Evolutionary conservation across 2,888 invertebrate species (phyloP), one percentile per base, ranked within the genome.

Genomic region (Harpalus rufipes): DNA sequence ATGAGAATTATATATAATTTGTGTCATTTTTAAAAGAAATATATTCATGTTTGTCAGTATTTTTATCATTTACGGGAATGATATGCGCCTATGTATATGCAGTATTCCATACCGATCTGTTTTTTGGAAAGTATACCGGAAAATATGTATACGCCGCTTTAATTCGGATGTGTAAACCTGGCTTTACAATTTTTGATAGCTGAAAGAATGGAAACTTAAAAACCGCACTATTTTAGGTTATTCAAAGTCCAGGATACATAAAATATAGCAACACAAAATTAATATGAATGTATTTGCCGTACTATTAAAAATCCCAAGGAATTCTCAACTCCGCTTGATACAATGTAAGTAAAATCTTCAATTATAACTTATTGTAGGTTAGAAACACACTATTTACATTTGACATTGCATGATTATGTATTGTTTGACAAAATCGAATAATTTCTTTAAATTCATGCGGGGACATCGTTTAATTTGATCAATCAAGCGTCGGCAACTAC

Each of bases 281-380:
- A 84, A 61, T 58, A 85, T 85, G 85, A 85, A 79, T 32, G 79
- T 80, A 16, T 80, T 85, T 58, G 59, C 68, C 16, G 65, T 85
- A 68, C 25, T 85, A 21, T 68, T 39, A 25, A 68, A 41, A 68
- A 58, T 68, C 59, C 68, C 80, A 65, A 72, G 80, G 58, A 56
- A 51, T 32, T 68, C 80, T 6, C 80, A 65, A 18, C 56, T 61
- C 7, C 85, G 85, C 39, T 25, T 80, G 25, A 10, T 85, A 59
- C 56, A 79, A 85, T 56, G 85, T 85, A 85, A 84, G 85, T 1
- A 58, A 76, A 25, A 74, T 41, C 18, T 59, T 78, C 21, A 58
- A n/a, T 51, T 56, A 51, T 25, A 56, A 78, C n/a, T 76, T 58
- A 32, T 78, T 63, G 25, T 85, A 85, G 85, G 80, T 85, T 85